Evolutionary conservation across 2,113 vertebrate species (phyloP).

Genomic region (Chauna torquata): DNA sequence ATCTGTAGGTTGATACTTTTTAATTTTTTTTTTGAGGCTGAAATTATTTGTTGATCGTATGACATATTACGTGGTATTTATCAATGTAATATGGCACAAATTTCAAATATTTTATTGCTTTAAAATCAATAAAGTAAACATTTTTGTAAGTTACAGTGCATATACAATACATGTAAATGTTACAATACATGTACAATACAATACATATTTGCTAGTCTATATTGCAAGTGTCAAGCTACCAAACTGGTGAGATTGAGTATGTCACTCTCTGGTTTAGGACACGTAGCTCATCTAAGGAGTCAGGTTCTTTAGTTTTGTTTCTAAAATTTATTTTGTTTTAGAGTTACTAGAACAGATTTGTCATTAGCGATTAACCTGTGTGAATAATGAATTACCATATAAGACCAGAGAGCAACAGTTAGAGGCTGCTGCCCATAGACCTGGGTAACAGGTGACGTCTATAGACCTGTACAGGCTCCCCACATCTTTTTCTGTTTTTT

Average conservation of each 20-base stretch:
- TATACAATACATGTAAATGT: background rate
- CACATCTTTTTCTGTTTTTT: background rate
- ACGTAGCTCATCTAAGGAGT: background rate
- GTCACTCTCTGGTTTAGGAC: background rate
- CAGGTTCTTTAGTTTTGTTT: background rate
- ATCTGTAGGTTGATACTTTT: background rate
- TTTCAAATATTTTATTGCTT: background rate
- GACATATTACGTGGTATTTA: conserved; percentile 24
- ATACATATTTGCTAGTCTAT: background rate
- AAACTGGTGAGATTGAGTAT: conserved; percentile 21
- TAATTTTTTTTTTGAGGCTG: background rate
- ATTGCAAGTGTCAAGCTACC: background rate
- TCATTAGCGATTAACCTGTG: background rate
- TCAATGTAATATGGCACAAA: background rate
- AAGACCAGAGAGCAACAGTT: background rate
- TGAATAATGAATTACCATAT: background rate
- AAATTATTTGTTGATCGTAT: conserved; percentile 36
- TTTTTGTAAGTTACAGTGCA: background rate
- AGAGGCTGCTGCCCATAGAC: background rate
- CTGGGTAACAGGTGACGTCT: background rate
- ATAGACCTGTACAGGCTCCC: background rate
- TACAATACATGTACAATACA: background rate
- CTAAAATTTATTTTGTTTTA: conserved; percentile 6
- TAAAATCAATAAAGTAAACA: conserved; percentile 36
- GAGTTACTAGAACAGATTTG: background rate